These are phyloP conservation scores for Zonotrichia leucophrys DNA, from an alignment of 2,113 vertebrate genomes.

Conservation along the genomic window DNA sequence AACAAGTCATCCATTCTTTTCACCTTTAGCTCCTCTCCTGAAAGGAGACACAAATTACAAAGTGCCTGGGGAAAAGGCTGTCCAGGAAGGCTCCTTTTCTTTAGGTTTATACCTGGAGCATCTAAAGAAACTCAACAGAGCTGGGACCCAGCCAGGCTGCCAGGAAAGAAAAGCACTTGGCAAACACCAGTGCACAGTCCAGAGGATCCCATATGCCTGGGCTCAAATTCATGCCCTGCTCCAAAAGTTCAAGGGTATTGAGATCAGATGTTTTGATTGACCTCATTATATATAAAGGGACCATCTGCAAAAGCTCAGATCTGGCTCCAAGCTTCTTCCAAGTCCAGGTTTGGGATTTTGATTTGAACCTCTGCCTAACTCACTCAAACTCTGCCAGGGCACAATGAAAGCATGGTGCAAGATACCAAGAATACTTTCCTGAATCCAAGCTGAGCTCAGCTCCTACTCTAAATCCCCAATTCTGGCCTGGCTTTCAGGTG, in stretches of 20 bases:
- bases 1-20: neutral
- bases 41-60: neutral
- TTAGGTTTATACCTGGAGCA: neutral
- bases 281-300: slow-evolving; percentile 38
- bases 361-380: slow-evolving; percentile 37
- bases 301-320: slow-evolving; percentile 54
- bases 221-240: neutral
- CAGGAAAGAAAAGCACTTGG: slow-evolving; percentile 31
- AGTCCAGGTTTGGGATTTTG: slow-evolving; percentile 13
- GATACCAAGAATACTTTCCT: neutral
- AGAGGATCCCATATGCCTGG: slow-evolving; percentile 23
- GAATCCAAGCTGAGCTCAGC: neutral
- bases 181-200: neutral
- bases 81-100: neutral
- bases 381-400: slow-evolving; percentile 4
- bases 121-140: neutral
- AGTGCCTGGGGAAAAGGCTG: neutral
- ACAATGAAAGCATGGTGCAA: neutral
- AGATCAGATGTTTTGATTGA: slow-evolving; percentile 55
- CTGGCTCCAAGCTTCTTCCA: slow-evolving; percentile 27
- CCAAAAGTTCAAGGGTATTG: slow-evolving; percentile 43
- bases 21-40: neutral
- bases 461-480: neutral
- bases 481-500: neutral
- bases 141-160: neutral